Percentiles rank a stretch among this genome's conserved stretches.
Conservation (phyloP, 2,113 vertebrate species). For the Perca schrenkii region DNA sequence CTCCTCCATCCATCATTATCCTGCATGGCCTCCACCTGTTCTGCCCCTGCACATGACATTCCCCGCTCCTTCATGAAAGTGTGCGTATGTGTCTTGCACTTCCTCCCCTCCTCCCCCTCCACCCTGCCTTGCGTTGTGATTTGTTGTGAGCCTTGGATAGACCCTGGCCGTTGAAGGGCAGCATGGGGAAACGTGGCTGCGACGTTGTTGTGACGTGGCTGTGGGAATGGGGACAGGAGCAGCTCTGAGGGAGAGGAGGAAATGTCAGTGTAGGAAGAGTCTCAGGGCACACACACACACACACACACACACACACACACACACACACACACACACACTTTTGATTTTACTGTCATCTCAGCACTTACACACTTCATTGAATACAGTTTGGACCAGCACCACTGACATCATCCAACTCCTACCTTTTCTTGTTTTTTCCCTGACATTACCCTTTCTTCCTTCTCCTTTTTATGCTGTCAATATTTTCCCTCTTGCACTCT, state of each 20-base stretch:
- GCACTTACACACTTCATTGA: slow-evolving; percentile 57
- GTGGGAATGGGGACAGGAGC: slow-evolving; percentile 74
- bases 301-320: slow-evolving; percentile 41
- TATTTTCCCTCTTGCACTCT: slow-evolving; percentile 25
- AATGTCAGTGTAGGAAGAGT: slow-evolving; percentile 64
- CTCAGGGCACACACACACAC: slow-evolving; percentile 16
- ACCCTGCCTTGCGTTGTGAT: slow-evolving; percentile 50
- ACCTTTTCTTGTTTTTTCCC: slow-evolving; percentile 8
- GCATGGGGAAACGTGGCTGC: slow-evolving; percentile 33
- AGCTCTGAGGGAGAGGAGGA: slow-evolving; percentile 70
- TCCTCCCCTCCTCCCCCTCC: background rate
- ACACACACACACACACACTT: slow-evolving; percentile 37
- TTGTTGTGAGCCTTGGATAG: slow-evolving; percentile 59
- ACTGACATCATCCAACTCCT: slow-evolving; percentile 68
- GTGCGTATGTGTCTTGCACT: slow-evolving; percentile 23
- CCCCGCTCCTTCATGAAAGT: slow-evolving; percentile 21
- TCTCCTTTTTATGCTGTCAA: slow-evolving; percentile 33
- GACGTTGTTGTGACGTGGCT: slow-evolving; percentile 49
- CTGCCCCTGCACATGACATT: slow-evolving; percentile 18
- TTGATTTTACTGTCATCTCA: slow-evolving; percentile 60
- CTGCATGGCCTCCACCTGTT: slow-evolving; percentile 74
- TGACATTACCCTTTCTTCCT: slow-evolving; percentile 5
- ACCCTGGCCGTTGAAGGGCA: slow-evolving; percentile 59
- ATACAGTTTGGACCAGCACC: slow-evolving; percentile 56
- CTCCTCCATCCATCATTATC: slow-evolving; percentile 63